Evolutionary conservation across 1,140 invertebrate species (phyloP), one percentile per base, ranked within the genome.

Genomic region (Chrysoperla carnea): DNA sequence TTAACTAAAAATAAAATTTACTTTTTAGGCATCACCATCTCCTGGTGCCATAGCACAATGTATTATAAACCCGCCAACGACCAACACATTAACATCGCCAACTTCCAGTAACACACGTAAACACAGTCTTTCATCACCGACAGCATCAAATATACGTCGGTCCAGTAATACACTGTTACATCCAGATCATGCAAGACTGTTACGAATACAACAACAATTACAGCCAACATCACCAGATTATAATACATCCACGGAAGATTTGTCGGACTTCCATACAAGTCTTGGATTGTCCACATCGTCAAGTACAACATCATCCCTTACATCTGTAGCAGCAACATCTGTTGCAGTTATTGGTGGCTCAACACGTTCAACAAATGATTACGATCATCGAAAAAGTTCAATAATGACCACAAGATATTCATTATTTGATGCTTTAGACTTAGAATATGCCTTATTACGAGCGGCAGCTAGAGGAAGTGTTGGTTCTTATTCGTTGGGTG

Each of bases 381-480:
- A 64, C 17, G 52, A 61, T 42, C 53, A 53, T 42, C 46, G 55
- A 31, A 51, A 66, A 8, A 69, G 67, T 23, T 71, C 69, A 8
- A 69, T 64, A 4, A 64, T 67, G 60, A 69, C 67, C 6, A 60
- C 64, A 6, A 40, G 49, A 43, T 81, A 78, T 54, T 79, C 76
- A 36, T 63, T 80, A 15, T 76, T 80, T 59, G 78, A 81, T 56
- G 75, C 76, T 1, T 48, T 80, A 46, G 77, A 81, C 50, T 55
- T 80, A 44, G 78, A 81, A 49, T 81, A 79, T 56, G 75, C 75
- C 0, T 56, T 79, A 3, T 52, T 80, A 14, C 62, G 76, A 29
- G 76, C 76, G 1, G 75, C 76, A 1, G 75, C 77, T 0, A 60
- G 77, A 6, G 77, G 77, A 12, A 78, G 75, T 8, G 75, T 81